Percentiles rank a stretch among this genome's conserved stretches.
Evolutionary conservation across 2,888 invertebrate genomes (phyloP).

Genomic region (Campopleginae sp.): DNA sequence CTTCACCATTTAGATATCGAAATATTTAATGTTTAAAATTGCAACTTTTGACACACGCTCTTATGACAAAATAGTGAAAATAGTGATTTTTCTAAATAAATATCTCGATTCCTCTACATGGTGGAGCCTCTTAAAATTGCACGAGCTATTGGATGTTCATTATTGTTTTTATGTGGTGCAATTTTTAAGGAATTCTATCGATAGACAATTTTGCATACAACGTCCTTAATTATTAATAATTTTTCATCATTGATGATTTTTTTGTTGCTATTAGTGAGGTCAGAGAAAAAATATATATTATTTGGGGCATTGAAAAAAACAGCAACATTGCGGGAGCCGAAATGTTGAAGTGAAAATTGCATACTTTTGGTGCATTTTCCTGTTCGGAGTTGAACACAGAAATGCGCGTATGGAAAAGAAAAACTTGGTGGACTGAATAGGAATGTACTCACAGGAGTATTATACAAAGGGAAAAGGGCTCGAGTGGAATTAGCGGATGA

Average conservation of each 20-base stretch:
- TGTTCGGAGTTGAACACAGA: constrained; percentile 9
- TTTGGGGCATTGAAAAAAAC: background rate
- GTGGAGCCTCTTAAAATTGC: too few relatives aligned
- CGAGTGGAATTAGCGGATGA: constrained; percentile 62
- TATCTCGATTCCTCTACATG: too few relatives aligned
- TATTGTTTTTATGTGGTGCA: too few relatives aligned
- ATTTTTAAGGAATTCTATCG: too few relatives aligned
- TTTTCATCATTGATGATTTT: background rate
- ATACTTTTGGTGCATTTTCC: background rate
- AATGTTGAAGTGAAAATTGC: background rate
- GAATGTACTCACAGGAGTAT: constrained; percentile 28
- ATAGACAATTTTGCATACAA: too few relatives aligned
- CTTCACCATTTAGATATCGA: too few relatives aligned
- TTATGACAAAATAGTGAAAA: too few relatives aligned
- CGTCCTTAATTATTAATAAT: background rate
- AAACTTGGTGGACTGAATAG: constrained; percentile 25
- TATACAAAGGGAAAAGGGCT: constrained; percentile 56
- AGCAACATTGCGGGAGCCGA: background rate
- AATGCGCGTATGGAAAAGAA: constrained; percentile 39
- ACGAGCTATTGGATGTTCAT: too few relatives aligned
- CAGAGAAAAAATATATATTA: background rate
- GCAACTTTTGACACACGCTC: too few relatives aligned
- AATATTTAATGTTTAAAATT: too few relatives aligned
- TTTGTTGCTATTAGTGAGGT: background rate
- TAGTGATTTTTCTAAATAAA: too few relatives aligned